A percentile compares a stretch with the other conserved stretches of the same genome.
phyloP scores from a whole-genome alignment of 2,888 invertebrate species.

The Plagodis pulveraria region DNA sequence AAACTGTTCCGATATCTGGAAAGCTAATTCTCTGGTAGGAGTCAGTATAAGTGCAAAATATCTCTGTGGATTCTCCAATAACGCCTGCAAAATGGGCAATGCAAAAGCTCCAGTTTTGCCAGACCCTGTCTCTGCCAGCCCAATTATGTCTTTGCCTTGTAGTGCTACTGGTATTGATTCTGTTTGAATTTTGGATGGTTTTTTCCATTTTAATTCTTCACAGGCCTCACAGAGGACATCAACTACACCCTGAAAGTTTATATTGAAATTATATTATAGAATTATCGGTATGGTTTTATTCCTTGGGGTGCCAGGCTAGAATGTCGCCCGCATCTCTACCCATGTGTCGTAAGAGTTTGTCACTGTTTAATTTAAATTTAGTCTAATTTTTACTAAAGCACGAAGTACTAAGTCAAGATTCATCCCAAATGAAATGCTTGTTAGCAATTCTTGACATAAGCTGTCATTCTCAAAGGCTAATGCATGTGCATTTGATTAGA shows the following conservation, averaged over 20 bases:
- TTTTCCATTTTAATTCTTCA: conserved; percentile 95
- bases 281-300: too few species aligned
- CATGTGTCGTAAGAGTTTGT: too few species aligned
- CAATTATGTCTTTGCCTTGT: conserved; percentile 89
- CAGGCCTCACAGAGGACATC: conserved; percentile 97
- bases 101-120: conserved; percentile 99
- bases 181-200: conserved; percentile 97
- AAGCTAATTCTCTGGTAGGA: conserved; percentile 98
- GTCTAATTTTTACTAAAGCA: too few species aligned
- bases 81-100: conserved; percentile 95
- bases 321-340: too few species aligned
- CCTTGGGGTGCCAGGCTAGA: too few species aligned
- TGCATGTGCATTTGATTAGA: too few species aligned
- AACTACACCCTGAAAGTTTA: conserved; percentile 90
- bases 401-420: too few species aligned
- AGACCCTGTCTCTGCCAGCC: conserved; percentile 93
- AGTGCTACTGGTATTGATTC: conserved; percentile 97
- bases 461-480: too few species aligned
- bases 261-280: too few species aligned
- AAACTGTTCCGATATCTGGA: conserved; percentile 99
- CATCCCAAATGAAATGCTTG: too few species aligned
- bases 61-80: conserved; percentile 96
- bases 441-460: too few species aligned
- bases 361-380: too few species aligned
- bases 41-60: conserved; percentile 97